These are phyloP conservation scores for Lutraria rhynchaena DNA, from an alignment of 1,140 invertebrate species.

Conservation along the genomic window DNA sequence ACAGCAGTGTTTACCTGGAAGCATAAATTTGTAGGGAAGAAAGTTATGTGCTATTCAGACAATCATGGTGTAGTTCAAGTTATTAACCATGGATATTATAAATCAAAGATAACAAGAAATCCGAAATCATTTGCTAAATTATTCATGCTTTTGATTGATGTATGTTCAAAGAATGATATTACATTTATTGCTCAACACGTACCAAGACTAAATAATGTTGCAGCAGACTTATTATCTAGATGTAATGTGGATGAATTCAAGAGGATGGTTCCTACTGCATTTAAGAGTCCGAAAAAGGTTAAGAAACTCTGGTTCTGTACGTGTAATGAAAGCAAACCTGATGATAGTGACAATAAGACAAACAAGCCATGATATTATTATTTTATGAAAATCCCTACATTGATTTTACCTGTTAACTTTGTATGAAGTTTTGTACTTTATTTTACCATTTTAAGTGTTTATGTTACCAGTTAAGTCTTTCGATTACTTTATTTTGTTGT, in stretches of 20 bases:
- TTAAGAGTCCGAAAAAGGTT: slow-evolving; percentile 63
- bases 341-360: no score
- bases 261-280: slow-evolving; percentile 64
- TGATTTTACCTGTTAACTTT: no score
- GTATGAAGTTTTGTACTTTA: no score
- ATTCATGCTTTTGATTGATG: slow-evolving; percentile 54
- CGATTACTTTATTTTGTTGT: no score
- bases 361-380: no score
- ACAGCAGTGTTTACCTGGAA: slow-evolving; percentile 71
- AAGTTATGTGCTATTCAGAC: slow-evolving; percentile 66
- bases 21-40: slow-evolving; percentile 67
- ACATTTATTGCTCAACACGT: slow-evolving; percentile 61
- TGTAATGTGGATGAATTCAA: slow-evolving; percentile 61
- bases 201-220: slow-evolving; percentile 62
- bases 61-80: slow-evolving; percentile 54
- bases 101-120: background rate
- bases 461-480: no score
- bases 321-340: no score
- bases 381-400: no score
- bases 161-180: slow-evolving; percentile 61
- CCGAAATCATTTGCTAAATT: slow-evolving; percentile 25
- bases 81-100: slow-evolving; percentile 59
- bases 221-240: slow-evolving; percentile 68
- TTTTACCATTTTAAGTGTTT: no score
- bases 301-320: slow-evolving; percentile 72